Percentiles rank a stretch among this genome's conserved stretches.
Conservation (phyloP, 2,888 invertebrate genomes). For the Drosophila borborema region DNA sequence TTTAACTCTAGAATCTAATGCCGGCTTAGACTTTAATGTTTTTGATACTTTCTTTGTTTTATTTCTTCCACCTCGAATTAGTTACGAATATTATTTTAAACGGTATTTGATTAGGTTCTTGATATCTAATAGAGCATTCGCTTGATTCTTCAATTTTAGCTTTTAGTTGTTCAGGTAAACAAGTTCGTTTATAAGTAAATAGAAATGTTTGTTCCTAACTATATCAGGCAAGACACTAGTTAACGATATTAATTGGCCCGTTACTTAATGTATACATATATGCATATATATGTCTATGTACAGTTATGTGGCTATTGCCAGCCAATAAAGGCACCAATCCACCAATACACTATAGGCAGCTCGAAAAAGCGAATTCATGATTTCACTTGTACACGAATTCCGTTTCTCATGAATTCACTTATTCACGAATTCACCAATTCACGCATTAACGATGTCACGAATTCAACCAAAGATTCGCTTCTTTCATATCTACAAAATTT, state of each 20-base stretch:
- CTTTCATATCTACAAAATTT: slow-evolving; percentile 55
- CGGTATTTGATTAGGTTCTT: slow-evolving; percentile 6
- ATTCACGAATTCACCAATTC: slow-evolving; percentile 12
- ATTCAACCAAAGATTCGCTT: slow-evolving; percentile 20
- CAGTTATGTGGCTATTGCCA: slow-evolving; percentile 34
- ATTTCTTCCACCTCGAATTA: slow-evolving; percentile 43
- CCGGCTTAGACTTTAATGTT: slow-evolving; percentile 77
- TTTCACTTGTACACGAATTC: neutral
- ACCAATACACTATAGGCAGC: slow-evolving; percentile 11
- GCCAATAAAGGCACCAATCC: neutral
- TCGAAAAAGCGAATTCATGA: slow-evolving; percentile 1
- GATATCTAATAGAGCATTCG: slow-evolving; percentile 2
- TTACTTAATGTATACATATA: slow-evolving; percentile 59
- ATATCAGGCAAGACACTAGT: slow-evolving; percentile 72
- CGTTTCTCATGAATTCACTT: slow-evolving; percentile 18
- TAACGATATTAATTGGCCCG: slow-evolving; percentile 76
- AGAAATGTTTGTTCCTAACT: slow-evolving; percentile 76
- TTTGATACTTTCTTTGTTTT: slow-evolving; percentile 4
- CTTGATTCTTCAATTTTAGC: slow-evolving; percentile 29
- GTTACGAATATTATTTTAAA: slow-evolving; percentile 37
- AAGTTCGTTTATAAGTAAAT: slow-evolving; percentile 53
- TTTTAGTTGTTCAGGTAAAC: slow-evolving; percentile 44
- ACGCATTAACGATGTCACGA: neutral
- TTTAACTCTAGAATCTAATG: slow-evolving; percentile 76
- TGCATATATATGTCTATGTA: neutral